Evolutionary conservation across 2,797 vertebrate genomes (phyloP), one percentile per base, ranked within the genome.

Genomic region (Mus caroli): DNA sequence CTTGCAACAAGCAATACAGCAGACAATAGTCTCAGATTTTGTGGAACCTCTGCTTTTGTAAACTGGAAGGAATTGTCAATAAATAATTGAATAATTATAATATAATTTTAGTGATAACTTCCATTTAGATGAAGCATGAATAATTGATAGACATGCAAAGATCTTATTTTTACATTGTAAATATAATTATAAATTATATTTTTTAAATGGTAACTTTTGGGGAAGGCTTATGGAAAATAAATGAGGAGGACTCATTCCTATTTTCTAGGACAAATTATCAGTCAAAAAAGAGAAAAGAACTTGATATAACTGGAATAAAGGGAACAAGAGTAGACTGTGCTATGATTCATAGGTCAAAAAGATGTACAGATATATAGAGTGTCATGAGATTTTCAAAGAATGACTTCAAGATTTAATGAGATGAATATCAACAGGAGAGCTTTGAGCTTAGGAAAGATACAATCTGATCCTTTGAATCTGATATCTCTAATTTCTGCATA

Each of bases 361-460:
- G 24, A 3, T 14, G 15, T 62, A 50, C 87, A 56, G 22, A 46
- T 22, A 79, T 6, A 4, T 1, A 43, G 90, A n/a, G 31, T 14
- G 79, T 79, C 52, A 22, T 34, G 24, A 71, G 11, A 22, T 43
- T 40, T 76, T 46, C n/a, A 75, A 58, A 82, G 79, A 37, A 26
- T 37, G 58, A 43, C 54, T 92, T 94, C 60, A 43, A 89, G 37
- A 84, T 82, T 94, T 96, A 94, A 96, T 87, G 93, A 96, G 71
- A 76, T 95, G 76, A 94, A 85, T 54, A 93, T 50, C 46, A 77
- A 50, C 19, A 31, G 56, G 67, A 77, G 58, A n/a, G 20, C 73
- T 94, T 73, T 82, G 73, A 90, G 64, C 84, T 52, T 28, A 85
- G 43, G 43, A 54, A 11, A 71, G 28, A 71, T 22, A 22, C 8